These are phyloP conservation scores for Apantesis nais DNA, from an alignment of 2,888 invertebrate genomes.

Conservation along the genomic window DNA sequence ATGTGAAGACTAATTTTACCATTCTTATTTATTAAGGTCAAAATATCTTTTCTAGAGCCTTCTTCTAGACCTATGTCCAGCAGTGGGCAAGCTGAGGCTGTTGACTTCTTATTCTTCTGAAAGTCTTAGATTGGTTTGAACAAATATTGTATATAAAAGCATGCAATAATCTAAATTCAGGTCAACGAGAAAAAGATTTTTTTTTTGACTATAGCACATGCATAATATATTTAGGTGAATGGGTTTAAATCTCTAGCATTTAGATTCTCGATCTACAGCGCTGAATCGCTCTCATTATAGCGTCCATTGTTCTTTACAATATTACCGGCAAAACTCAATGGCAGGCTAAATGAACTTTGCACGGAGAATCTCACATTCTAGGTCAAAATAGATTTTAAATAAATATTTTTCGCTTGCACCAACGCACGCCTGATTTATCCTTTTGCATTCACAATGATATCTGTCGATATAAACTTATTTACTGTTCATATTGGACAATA, in stretches of 20 bases:
- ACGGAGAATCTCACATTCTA: not conserved
- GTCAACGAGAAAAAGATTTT: not conserved
- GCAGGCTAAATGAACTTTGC: not conserved
- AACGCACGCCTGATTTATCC: not conserved
- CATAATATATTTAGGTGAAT: not conserved
- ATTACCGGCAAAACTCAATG: slow-evolving; percentile 8
- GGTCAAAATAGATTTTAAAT: slow-evolving; percentile 1
- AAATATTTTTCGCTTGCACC: not conserved
- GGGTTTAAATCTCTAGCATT: not conserved
- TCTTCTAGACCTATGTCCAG: too few relatives aligned
- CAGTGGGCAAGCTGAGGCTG: too few relatives aligned
- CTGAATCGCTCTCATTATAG: slow-evolving; percentile 10
- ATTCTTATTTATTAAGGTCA: too few relatives aligned
- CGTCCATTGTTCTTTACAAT: slow-evolving; percentile 7
- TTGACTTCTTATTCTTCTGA: too few relatives aligned
- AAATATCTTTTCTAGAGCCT: too few relatives aligned
- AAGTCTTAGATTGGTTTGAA: not conserved
- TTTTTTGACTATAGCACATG: not conserved
- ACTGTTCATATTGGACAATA: too few relatives aligned
- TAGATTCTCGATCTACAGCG: not conserved
- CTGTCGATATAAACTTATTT: too few relatives aligned
- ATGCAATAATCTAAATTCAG: not conserved
- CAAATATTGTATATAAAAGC: not conserved
- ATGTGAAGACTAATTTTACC: too few relatives aligned
- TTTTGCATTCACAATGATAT: too few relatives aligned